Evolutionary conservation across 2,888 invertebrate species (phyloP).

Genomic region (Lasioglossum villosulum): DNA sequence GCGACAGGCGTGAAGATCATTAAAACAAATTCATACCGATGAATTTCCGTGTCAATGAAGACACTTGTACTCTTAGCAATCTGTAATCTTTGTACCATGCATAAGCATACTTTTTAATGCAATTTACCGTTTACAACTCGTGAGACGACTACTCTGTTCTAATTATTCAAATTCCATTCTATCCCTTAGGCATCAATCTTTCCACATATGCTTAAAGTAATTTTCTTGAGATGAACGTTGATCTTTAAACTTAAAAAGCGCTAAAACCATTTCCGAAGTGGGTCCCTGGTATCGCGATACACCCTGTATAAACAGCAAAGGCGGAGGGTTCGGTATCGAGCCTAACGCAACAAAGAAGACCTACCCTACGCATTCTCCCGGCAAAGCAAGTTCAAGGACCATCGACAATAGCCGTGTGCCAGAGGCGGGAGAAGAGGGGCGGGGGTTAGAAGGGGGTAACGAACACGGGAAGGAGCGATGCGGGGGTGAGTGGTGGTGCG

Average conservation of each 20-base stretch:
- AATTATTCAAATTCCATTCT: background rate
- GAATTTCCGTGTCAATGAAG: too few species aligned
- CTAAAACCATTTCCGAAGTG: background rate
- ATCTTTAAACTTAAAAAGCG: background rate
- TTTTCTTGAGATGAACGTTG: background rate
- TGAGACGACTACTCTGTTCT: background rate
- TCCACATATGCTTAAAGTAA: background rate
- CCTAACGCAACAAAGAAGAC: slow-evolving; percentile 23
- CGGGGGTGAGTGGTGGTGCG: background rate
- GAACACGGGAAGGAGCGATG: background rate
- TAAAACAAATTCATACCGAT: background rate
- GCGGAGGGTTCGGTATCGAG: background rate
- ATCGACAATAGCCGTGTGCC: slow-evolving; percentile 33
- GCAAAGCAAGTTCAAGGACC: slow-evolving; percentile 51
- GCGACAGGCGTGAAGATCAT: background rate
- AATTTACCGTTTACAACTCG: background rate
- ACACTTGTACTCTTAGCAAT: too few species aligned
- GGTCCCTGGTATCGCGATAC: background rate
- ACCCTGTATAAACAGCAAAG: background rate
- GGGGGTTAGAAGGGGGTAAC: background rate
- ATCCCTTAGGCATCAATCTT: background rate
- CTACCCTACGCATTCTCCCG: slow-evolving; percentile 30
- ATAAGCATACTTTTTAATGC: background rate
- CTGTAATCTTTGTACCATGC: too few species aligned
- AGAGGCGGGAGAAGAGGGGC: background rate